Evolutionary conservation across 2,888 invertebrate species (phyloP).

Genomic region (Scaptodrosophila latifasciaeformis): DNA sequence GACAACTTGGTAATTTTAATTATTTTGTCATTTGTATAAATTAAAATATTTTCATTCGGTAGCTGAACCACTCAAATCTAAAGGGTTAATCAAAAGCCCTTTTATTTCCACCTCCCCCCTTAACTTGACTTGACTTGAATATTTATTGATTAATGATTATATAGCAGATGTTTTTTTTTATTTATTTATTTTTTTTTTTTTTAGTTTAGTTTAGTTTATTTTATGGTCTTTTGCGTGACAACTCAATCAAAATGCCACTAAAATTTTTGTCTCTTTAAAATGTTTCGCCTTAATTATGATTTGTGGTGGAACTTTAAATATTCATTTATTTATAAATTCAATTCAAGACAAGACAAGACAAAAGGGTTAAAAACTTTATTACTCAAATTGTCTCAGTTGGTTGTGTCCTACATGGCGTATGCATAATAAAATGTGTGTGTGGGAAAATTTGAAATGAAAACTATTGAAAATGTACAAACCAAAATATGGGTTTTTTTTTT

Average conservation of each 20-base stretch:
- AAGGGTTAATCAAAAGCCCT: slow-evolving; percentile 35
- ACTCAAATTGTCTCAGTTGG: too few species aligned
- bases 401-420: too few species aligned
- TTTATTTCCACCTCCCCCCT: background rate
- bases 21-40: slow-evolving; percentile 67
- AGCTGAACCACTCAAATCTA: slow-evolving; percentile 19
- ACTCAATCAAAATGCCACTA: slow-evolving; percentile 29
- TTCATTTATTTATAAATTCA: too few species aligned
- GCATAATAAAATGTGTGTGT: too few species aligned
- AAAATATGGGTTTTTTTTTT: too few species aligned
- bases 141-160: slow-evolving; percentile 58
- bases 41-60: slow-evolving; percentile 51
- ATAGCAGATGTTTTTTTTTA: slow-evolving; percentile 3
- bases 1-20: slow-evolving; percentile 51
- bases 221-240: slow-evolving; percentile 23
- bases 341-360: too few species aligned
- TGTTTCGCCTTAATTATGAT: background rate
- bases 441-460: too few species aligned
- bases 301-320: background rate
- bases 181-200: background rate
- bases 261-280: background rate
- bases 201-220: background rate
- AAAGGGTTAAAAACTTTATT: too few species aligned
- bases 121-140: slow-evolving; percentile 7
- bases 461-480: too few species aligned